phyloP scores from a whole-genome alignment of 2,888 invertebrate genomes.

The Drosophila subsilvestris region DNA sequence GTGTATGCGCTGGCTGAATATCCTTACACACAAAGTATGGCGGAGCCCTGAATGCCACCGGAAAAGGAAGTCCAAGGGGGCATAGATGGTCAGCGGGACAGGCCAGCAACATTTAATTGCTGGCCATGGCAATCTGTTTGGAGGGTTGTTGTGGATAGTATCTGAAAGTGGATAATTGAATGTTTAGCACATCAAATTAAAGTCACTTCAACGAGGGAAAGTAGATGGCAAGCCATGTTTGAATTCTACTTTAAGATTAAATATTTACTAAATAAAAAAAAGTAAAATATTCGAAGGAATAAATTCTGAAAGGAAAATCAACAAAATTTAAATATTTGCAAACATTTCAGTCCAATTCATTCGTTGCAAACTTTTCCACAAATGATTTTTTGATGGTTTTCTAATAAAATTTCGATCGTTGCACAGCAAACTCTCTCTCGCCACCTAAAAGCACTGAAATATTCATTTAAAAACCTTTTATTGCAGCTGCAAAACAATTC shows the following conservation, averaged over 20 bases:
- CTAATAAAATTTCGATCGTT: too few relatives aligned
- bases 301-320: too few relatives aligned
- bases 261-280: too few relatives aligned
- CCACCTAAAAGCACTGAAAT: neutral
- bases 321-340: too few relatives aligned
- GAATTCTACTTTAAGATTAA: too few relatives aligned
- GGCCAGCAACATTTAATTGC: slow-evolving; percentile 58
- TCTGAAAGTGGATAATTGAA: slow-evolving; percentile 57
- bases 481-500: slow-evolving; percentile 7
- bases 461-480: slow-evolving; percentile 5
- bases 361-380: neutral
- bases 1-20: slow-evolving; percentile 7
- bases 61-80: neutral
- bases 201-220: slow-evolving; percentile 15
- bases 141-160: slow-evolving; percentile 17
- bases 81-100: slow-evolving; percentile 18
- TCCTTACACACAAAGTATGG: slow-evolving; percentile 37
- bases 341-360: too few relatives aligned
- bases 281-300: too few relatives aligned
- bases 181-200: slow-evolving; percentile 53
- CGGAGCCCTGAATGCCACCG: neutral
- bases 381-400: neutral
- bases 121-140: slow-evolving; percentile 30
- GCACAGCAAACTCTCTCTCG: neutral
- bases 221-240: too few relatives aligned